Conservation (phyloP, 2,113 vertebrate species). For the Bos indicus region DNA sequence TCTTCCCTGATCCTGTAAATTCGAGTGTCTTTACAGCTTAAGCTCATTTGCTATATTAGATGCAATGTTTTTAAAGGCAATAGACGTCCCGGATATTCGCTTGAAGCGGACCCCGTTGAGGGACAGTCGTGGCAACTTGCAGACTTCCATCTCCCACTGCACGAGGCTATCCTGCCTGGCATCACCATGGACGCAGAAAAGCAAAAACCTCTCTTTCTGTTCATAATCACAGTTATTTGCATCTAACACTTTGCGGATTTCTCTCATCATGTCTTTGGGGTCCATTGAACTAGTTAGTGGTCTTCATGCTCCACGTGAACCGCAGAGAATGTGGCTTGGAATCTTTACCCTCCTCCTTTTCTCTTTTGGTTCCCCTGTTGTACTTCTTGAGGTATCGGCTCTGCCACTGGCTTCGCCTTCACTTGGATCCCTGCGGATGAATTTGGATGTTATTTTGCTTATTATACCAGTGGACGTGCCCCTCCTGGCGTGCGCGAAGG, state of each 20-base stretch:
- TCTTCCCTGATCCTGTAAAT: slow-evolving; percentile 84
- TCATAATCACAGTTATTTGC: slow-evolving; percentile 98
- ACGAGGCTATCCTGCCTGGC: slow-evolving; percentile 95
- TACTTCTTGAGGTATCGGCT: slow-evolving; percentile 78
- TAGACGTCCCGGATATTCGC: slow-evolving; percentile 97
- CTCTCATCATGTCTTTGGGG: slow-evolving; percentile 97
- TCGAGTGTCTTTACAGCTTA: slow-evolving; percentile 89
- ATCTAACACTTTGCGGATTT: slow-evolving; percentile 97
- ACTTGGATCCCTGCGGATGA: slow-evolving; percentile 88
- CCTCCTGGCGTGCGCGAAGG: slow-evolving; percentile 91
- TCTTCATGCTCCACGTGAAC: slow-evolving; percentile 99
- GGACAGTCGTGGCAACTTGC: slow-evolving; percentile 94
- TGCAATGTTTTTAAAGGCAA: slow-evolving; percentile 98
- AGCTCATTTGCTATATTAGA: slow-evolving; percentile 99
- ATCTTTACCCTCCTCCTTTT: slow-evolving; percentile 92
- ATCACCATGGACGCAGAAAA: slow-evolving; percentile 97
- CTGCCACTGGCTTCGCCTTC: too few species aligned
- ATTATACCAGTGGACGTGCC: slow-evolving; percentile 96
- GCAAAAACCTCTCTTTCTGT: slow-evolving; percentile 96
- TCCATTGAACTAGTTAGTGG: slow-evolving; percentile 99
- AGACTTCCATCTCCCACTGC: slow-evolving; percentile 99
- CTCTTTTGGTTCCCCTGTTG: slow-evolving; percentile 88
- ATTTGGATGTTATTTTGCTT: slow-evolving; percentile 98
- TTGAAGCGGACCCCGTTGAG: slow-evolving; percentile 98
- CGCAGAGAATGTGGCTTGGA: slow-evolving; percentile 95